Evolutionary conservation across 2,888 invertebrate genomes (phyloP), one percentile per base, ranked within the genome.

Genomic region (Oscheius sp.): DNA sequence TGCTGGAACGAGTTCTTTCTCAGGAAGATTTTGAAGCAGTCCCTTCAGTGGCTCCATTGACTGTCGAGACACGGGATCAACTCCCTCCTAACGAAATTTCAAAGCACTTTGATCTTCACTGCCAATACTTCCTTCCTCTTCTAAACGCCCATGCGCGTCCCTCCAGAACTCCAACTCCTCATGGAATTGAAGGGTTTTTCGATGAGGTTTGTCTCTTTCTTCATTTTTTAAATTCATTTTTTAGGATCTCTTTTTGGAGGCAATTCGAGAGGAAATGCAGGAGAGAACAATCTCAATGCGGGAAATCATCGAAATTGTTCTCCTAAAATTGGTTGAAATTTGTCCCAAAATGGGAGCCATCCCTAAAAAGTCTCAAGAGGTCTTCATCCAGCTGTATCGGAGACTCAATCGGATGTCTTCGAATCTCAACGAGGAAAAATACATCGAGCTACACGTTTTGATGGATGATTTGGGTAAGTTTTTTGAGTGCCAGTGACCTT

Each of bases 391-490:
- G 23, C 29, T 58, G 23, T 69, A 69, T 31, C 25, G 69, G 2
- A 34, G 69, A 27, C 34, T 68, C 58, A 57, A 58, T 10, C 12
- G 45, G 3, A 68, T 58, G 29, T 37, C 31, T 17, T 48, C 45
- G 6, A 31, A 52, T 15, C 29, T 70, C 25, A 29, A 34, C 15
- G 70, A 55, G n/a, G 31, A 29, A n/a, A 46, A 65, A 33, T 70
- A 33, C 17, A n/a, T 65, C 31, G 20, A 34, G 20, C 33, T 65
- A 23, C 70, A 70, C 27, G 37, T 65, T 3, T n/a, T 70, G 8
- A 64, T 70, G 65, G 48, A 55, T 23, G 70, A 70, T n/a, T 20
- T 70, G 17, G 65, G 69, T 69, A 12, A 15, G 52, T 52, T 27
- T 15, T 15, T n/a, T 31, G n/a, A 8, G 15, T 1, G 15, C 3